phyloP scores from a whole-genome alignment of 2,888 invertebrate genomes.

The Ethmia dodecea region DNA sequence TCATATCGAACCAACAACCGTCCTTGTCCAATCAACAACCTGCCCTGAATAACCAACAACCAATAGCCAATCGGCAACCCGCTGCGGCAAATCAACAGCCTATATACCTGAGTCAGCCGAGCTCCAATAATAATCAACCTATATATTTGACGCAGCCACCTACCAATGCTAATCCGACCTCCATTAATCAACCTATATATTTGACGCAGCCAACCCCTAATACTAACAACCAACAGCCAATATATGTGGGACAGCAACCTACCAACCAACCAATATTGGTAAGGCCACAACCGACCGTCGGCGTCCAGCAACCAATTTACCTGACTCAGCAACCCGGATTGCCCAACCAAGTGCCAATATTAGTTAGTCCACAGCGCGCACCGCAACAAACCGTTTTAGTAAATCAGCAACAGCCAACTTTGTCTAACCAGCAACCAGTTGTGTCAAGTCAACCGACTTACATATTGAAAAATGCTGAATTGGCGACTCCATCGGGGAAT shows the following conservation, averaged over 20 bases:
- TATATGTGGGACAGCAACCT: neutral
- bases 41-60: conserved; percentile 10
- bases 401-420: too few relatives aligned
- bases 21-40: conserved; percentile 10
- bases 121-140: neutral
- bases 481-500: neutral
- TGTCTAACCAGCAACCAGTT: too few relatives aligned
- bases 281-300: neutral
- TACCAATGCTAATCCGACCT: conserved; percentile 2
- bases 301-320: neutral
- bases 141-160: conserved; percentile 1
- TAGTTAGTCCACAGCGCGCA: neutral
- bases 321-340: neutral
- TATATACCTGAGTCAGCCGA: conserved; percentile 4
- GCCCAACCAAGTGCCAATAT: conserved; percentile 1
- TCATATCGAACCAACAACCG: conserved; percentile 7
- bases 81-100: conserved; percentile 13
- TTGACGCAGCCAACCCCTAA: conserved; percentile 5
- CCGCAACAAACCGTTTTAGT: neutral
- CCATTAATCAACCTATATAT: conserved; percentile 15
- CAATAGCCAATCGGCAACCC: conserved; percentile 10
- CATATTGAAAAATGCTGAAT: neutral
- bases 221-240: neutral
- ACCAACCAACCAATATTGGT: conserved; percentile 5
- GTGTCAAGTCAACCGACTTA: neutral